Conservation (phyloP, 2,888 invertebrate genomes). For the Heliconius cydno region DNA sequence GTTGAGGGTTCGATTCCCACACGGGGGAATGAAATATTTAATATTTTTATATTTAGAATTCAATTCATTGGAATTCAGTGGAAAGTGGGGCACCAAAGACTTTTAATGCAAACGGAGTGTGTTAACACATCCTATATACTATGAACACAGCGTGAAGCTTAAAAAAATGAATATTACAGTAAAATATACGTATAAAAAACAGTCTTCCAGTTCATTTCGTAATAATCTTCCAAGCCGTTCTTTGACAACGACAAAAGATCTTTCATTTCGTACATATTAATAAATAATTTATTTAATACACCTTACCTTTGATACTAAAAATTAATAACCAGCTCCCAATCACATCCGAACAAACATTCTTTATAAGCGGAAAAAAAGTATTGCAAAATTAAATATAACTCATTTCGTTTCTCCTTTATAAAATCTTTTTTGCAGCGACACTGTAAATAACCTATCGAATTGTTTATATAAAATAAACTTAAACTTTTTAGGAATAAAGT, state of each 20-base stretch:
- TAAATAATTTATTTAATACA: constrained; percentile 29
- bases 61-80: background rate
- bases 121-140: too few relatives aligned
- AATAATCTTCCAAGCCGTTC: background rate
- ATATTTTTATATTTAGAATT: background rate
- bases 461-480: background rate
- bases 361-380: constrained; percentile 58
- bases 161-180: too few relatives aligned
- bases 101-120: background rate
- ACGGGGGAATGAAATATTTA: background rate
- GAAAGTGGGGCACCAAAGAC: too few relatives aligned
- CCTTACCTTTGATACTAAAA: constrained; percentile 37
- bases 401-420: constrained; percentile 71
- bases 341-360: constrained; percentile 55
- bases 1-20: background rate
- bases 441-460: constrained; percentile 70
- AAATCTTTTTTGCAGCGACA: constrained; percentile 62
- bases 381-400: constrained; percentile 70
- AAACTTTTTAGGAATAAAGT: background rate
- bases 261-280: constrained; percentile 24
- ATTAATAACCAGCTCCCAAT: constrained; percentile 47
- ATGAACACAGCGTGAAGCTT: too few relatives aligned
- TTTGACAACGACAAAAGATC: background rate
- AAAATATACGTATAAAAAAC: too few relatives aligned
- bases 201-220: too few relatives aligned